phyloP scores from a whole-genome alignment of 2,888 invertebrate species.

The Eremobia ochroleuca region DNA sequence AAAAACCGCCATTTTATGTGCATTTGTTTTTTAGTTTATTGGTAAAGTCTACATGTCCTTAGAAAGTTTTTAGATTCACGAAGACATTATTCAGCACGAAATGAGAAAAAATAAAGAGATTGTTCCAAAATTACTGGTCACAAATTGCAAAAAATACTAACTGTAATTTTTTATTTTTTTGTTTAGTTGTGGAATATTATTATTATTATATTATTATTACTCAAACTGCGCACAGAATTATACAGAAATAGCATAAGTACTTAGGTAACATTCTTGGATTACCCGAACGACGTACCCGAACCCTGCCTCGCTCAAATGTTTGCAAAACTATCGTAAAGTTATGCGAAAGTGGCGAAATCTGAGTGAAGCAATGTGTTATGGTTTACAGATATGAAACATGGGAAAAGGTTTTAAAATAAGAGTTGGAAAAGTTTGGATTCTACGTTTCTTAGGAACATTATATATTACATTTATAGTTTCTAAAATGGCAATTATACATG shows the following conservation, averaged over 20 bases:
- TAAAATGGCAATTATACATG: background rate
- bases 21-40: too few relatives aligned
- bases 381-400: slow-evolving; percentile 11
- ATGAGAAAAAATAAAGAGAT: background rate
- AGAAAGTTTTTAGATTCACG: background rate
- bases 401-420: background rate
- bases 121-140: background rate
- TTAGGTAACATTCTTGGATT: slow-evolving; percentile 30
- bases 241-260: slow-evolving; percentile 1
- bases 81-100: background rate
- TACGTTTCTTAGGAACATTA: background rate
- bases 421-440: background rate
- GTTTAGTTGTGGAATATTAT: too few relatives aligned
- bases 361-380: slow-evolving; percentile 18
- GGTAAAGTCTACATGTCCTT: background rate
- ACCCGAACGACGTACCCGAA: slow-evolving; percentile 9
- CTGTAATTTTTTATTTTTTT: background rate
- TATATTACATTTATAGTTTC: too few relatives aligned
- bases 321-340: slow-evolving; percentile 38
- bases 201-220: too few relatives aligned
- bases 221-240: background rate
- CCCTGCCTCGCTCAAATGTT: slow-evolving; percentile 37
- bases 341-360: slow-evolving; percentile 9
- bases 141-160: background rate
- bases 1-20: background rate